Evolutionary conservation across 1,140 invertebrate species (phyloP), one percentile per base, ranked within the genome.

Genomic region (Drosophila pseudoobscura): DNA sequence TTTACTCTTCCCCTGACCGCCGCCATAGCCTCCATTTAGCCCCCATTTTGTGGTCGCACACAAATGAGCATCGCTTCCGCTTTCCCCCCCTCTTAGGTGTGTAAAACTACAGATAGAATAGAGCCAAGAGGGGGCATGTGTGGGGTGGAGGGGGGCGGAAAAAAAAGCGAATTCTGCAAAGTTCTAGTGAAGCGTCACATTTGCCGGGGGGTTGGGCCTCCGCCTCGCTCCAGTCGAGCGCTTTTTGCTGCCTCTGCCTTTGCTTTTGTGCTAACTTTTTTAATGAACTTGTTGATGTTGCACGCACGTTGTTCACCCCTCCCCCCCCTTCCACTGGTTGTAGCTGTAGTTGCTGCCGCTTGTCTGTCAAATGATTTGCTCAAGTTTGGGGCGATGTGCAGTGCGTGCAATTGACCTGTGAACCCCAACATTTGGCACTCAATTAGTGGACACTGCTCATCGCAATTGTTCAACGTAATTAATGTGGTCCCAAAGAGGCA

Each of bases 41-140:
- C 29, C 17, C 60, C 68, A 72, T 87, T 78, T 76, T 65, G 83
- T 73, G 78, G 83, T 63, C 58, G 54, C 61, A 82, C 75, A 73
- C 83, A 88, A 88, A 88, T 88, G 83, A 89, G 84, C 83, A 88
- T 88, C 75, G 79, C 73, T 88, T 88, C 62, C 62, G 61, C n/a
- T n/a, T 63, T 41, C 24, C 39, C 41, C 15, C 45, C 9, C 9
- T 3, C 55, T 59, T 60, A 65, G 72, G 62, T 80, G 63, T 45
- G 62, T 56, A 47, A 46, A 68, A 56, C 60, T 64, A 58, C 79
- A 84, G 63, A 75, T 75, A 71, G 51, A 70, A 58, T 26, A 39
- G 64, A 57, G 52, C 51, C 71, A 58, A 3, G 11, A 11, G 11
- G 4, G 8, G 13, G 4, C 5, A 39, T 39, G 11, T 8, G 55